Conservation (phyloP, 2,797 vertebrate species). For the Orestias chungarensis region DNA sequence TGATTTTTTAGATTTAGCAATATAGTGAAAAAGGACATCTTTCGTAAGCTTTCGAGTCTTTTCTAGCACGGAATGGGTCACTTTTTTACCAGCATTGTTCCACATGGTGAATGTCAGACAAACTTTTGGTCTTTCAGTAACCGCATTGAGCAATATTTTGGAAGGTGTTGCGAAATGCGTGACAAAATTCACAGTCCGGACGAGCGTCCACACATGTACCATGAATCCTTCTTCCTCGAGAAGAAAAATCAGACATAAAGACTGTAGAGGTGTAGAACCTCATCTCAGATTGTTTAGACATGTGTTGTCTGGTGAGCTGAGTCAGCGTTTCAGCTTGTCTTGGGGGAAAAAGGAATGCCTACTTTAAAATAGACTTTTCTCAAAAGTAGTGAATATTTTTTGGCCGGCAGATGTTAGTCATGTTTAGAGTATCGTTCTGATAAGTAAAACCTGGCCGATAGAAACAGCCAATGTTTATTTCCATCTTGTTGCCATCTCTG, state of each 20-base stretch:
- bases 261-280: not conserved
- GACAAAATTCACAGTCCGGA: not conserved
- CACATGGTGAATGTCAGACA: not conserved
- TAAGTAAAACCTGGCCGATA: no score
- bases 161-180: not conserved
- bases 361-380: no score
- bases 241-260: not conserved
- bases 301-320: slow-evolving; percentile 5
- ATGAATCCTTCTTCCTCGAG: not conserved
- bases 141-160: not conserved
- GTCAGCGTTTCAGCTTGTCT: not conserved
- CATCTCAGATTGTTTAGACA: not conserved
- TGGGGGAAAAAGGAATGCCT: not conserved
- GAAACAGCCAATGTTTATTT: no score
- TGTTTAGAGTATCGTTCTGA: no score
- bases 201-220: not conserved
- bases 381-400: no score
- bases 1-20: not conserved
- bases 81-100: not conserved
- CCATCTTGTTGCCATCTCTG: no score
- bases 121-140: not conserved
- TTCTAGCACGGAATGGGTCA: not conserved
- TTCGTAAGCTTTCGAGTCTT: not conserved
- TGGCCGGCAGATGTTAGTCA: no score
- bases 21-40: not conserved